Evolutionary conservation across 1,140 invertebrate species (phyloP), one percentile per base, ranked within the genome.

Genomic region (Bombus fervidus): DNA sequence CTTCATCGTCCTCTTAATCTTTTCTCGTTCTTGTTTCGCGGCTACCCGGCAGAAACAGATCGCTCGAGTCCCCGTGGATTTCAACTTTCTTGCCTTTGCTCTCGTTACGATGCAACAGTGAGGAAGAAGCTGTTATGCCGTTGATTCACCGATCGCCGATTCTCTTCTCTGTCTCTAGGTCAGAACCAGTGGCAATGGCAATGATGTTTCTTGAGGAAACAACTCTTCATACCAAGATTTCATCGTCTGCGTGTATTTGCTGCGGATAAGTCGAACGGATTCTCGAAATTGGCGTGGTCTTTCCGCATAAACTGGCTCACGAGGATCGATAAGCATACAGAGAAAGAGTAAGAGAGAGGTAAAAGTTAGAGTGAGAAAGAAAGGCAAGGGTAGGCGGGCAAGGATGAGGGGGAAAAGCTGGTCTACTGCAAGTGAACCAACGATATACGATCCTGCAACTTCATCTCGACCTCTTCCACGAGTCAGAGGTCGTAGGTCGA

Each of bases 401-500:
- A 43, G 43, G 8, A 34, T 25, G 9, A 28, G 13, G 18, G 62
- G 47, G 66, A 25, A 43, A 57, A 43, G 53, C 73, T 13, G 84
- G 34, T 81, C 69, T 75, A 69, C 71, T 81, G 71, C 84, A 34
- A 85, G 84, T 68, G 71, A 68, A 85, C 59, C 79, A 59, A 57
- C 78, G 84, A 85, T 85, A 81, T 85, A 85, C 71, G 84, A 85
- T 85, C 84, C 62, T 66, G 87, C 88, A 89, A 86, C 76, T 86
- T 89, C 88, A 86, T 83, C 84, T 71, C 88, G 88, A 89, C 81
- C 88, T 87, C 74, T 73, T 85, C 71, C 89, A 37, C 66, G 66
- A 87, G 86, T 80, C 62, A 41, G 86, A 87, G 92, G 93, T 93
- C 93, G 89, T 86, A 92, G 93, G 93, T 93, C 88, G 86, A 87